These are phyloP conservation scores for Glyphotaelius pellucidus DNA, from an alignment of 2,888 invertebrate species.

Conservation along the genomic window DNA sequence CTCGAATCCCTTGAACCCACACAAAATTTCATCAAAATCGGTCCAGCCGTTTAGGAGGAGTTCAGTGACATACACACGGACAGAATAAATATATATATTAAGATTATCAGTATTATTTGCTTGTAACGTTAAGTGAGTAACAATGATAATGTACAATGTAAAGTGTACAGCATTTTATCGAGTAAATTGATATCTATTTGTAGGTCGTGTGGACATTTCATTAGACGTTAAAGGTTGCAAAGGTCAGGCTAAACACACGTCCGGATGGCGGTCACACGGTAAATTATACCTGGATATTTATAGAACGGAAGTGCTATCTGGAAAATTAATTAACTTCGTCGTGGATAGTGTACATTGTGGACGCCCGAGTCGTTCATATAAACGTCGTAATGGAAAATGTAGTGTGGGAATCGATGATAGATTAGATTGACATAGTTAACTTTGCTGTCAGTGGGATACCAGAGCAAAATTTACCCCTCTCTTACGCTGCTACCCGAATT, in stretches of 20 bases:
- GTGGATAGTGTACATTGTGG: neutral
- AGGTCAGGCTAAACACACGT: neutral
- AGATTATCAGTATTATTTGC: too few relatives aligned
- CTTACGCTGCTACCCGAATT: too few relatives aligned
- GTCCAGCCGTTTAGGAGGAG: too few relatives aligned
- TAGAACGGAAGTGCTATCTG: neutral
- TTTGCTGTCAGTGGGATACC: neutral
- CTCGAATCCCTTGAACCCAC: too few relatives aligned
- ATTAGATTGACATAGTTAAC: neutral
- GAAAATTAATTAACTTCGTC: neutral
- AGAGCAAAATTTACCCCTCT: too few relatives aligned
- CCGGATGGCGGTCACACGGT: neutral
- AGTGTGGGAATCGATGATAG: neutral
- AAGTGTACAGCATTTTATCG: neutral
- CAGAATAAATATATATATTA: too few relatives aligned
- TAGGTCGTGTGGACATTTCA: neutral
- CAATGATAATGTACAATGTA: neutral
- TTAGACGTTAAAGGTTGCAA: neutral
- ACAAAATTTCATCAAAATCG: too few relatives aligned
- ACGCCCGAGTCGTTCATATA: neutral
- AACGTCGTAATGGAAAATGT: neutral
- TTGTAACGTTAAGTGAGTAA: neutral
- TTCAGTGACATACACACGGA: too few relatives aligned
- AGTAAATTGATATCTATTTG: neutral
- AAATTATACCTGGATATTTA: neutral